These are phyloP conservation scores for Nerophis ophidion DNA, from an alignment of 2,113 vertebrate species.

Conservation along the genomic window DNA sequence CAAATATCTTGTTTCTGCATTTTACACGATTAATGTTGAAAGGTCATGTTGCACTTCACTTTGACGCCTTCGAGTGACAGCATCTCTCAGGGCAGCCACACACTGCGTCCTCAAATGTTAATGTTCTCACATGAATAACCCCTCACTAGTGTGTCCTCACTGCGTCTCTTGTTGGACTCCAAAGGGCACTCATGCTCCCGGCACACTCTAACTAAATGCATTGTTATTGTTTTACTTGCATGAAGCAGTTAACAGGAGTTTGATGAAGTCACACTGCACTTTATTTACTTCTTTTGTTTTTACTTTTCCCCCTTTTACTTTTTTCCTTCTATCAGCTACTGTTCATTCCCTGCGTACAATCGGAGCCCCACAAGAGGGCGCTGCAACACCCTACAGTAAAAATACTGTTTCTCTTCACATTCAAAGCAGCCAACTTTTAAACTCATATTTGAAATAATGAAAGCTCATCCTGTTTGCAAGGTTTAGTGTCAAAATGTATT, in stretches of 20 bases:
- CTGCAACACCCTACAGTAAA: slow-evolving; percentile 14
- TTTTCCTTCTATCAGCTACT: background rate
- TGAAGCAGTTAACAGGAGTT: background rate
- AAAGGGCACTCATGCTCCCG: slow-evolving; percentile 1
- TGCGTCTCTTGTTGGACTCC: background rate
- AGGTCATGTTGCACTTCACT: slow-evolving; percentile 56
- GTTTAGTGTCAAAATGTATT: too few relatives aligned
- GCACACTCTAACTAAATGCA: background rate
- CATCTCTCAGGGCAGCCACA: slow-evolving; percentile 43
- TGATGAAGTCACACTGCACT: background rate
- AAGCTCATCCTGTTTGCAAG: too few relatives aligned
- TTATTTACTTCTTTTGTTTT: slow-evolving; percentile 15
- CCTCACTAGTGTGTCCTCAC: slow-evolving; percentile 11
- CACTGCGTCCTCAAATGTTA: slow-evolving; percentile 56
- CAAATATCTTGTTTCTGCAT: slow-evolving; percentile 21
- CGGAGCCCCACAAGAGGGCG: slow-evolving; percentile 48
- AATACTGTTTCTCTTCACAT: background rate
- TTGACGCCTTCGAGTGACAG: slow-evolving; percentile 59
- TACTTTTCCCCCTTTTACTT: background rate
- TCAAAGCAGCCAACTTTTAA: background rate
- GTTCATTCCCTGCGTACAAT: slow-evolving; percentile 19
- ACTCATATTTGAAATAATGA: too few relatives aligned
- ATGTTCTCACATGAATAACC: slow-evolving; percentile 64
- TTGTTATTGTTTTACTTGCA: slow-evolving; percentile 5
- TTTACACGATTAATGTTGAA: slow-evolving; percentile 21